These are phyloP conservation scores for Melanotaenia maccullochi DNA, from an alignment of 2,797 vertebrate species.

Conservation along the genomic window DNA sequence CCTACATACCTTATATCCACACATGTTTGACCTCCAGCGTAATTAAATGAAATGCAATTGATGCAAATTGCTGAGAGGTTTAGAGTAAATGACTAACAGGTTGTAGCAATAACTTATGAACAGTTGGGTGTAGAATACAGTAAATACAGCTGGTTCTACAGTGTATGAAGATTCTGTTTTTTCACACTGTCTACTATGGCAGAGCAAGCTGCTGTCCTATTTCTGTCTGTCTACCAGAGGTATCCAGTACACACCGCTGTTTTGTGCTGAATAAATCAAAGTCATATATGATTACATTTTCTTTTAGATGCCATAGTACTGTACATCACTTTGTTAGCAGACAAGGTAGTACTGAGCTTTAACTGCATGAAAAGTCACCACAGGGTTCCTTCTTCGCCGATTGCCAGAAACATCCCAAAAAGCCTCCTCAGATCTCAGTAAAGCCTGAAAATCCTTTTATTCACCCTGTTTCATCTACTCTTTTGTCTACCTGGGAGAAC, in stretches of 20 bases:
- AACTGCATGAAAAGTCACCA: constrained; percentile 28
- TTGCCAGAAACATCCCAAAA: constrained; percentile 50
- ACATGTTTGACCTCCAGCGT: too few relatives aligned
- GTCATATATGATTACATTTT: constrained; percentile 31
- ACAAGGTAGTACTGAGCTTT: constrained; percentile 27
- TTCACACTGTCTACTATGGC: constrained; percentile 1
- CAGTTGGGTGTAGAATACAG: not conserved
- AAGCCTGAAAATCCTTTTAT: constrained; percentile 72
- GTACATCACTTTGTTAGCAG: constrained; percentile 20
- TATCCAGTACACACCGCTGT: constrained; percentile 13
- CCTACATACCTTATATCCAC: too few relatives aligned
- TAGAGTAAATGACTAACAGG: not conserved
- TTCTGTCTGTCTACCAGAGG: constrained; percentile 1
- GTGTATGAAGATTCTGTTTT: not conserved
- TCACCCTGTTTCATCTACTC: constrained; percentile 55
- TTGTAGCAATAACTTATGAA: not conserved
- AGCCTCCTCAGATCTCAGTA: constrained; percentile 53
- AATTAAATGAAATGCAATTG: too few relatives aligned
- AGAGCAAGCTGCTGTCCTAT: not conserved
- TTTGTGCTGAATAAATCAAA: constrained; percentile 33
- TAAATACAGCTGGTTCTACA: not conserved
- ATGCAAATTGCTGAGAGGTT: too few relatives aligned
- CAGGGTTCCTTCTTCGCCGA: constrained; percentile 24
- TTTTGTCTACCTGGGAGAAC: constrained; percentile 73
- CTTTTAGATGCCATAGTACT: constrained; percentile 23